Conservation (phyloP, 2,113 vertebrate species). For the Dryoscopus gambensis region DNA sequence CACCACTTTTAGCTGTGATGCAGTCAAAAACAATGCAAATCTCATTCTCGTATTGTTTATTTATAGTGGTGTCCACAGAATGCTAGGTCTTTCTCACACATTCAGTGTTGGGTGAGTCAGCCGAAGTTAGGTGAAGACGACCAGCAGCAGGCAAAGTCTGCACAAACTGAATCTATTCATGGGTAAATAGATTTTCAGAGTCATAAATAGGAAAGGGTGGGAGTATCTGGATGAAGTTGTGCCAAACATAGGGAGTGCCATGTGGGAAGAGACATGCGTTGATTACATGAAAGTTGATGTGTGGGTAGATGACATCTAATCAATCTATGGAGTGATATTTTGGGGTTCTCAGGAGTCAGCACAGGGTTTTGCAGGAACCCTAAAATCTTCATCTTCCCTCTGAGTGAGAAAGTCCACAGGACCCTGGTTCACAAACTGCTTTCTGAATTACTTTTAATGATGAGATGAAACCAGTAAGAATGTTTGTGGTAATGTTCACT, state of each 20-base stretch:
- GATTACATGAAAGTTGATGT: conserved; percentile 13
- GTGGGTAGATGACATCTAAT: conserved; percentile 46
- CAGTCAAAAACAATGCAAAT: neutral
- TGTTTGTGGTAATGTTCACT: neutral
- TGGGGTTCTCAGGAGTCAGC: neutral
- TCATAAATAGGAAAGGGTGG: conserved; percentile 59
- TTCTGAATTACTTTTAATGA: neutral
- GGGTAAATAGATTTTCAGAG: conserved; percentile 24
- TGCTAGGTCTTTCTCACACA: neutral
- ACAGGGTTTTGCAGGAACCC: neutral
- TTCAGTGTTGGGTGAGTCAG: neutral
- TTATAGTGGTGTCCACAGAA: neutral
- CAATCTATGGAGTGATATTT: neutral
- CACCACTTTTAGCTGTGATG: neutral
- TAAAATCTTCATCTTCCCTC: neutral
- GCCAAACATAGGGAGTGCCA: conserved; percentile 43
- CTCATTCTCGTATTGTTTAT: neutral
- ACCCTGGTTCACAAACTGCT: neutral
- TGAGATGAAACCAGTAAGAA: neutral
- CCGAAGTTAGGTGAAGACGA: neutral
- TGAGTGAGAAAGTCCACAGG: neutral
- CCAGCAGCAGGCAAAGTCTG: neutral
- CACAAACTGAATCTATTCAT: neutral
- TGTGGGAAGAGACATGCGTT: conserved; percentile 2
- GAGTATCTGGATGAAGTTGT: conserved; percentile 47